These are phyloP conservation scores for Drosophila nikananu DNA, from an alignment of 1,140 invertebrate genomes.

Conservation along the genomic window DNA sequence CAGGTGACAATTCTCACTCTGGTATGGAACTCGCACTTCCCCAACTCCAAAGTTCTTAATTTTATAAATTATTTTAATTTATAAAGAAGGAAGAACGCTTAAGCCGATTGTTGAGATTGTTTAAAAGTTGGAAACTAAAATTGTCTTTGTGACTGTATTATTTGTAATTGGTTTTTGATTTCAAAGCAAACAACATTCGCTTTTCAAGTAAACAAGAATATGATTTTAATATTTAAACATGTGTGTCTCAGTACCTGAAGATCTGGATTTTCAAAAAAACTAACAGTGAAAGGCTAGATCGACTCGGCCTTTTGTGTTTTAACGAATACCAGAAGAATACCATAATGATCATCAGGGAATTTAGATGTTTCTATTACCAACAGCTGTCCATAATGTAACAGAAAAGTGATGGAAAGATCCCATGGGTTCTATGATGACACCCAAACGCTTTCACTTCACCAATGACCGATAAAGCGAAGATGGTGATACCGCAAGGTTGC, in stretches of 20 bases:
- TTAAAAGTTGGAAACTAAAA: neutral
- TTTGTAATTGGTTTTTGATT: conserved; percentile 1
- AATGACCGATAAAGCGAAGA: neutral
- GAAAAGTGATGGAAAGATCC: neutral
- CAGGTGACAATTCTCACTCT: neutral
- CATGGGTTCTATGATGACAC: neutral
- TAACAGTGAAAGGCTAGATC: neutral
- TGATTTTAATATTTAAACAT: neutral
- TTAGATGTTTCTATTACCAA: neutral
- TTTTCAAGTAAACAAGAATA: neutral
- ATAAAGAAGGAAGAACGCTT: neutral
- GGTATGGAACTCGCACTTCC: neutral
- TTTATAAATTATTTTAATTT: neutral
- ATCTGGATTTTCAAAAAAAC: neutral
- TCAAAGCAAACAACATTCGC: conserved; percentile 13
- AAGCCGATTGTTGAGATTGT: too few species aligned
- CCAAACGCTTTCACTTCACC: neutral
- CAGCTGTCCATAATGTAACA: neutral
- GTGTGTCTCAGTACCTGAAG: neutral
- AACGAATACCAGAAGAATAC: neutral
- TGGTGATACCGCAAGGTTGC: neutral
- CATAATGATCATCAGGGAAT: neutral
- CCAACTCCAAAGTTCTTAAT: neutral
- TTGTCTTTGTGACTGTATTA: neutral
- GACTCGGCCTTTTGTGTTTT: neutral